Conservation (phyloP, 37 sponge, comb jelly and placozoan species). For the Chondrosia reniformis region DNA sequence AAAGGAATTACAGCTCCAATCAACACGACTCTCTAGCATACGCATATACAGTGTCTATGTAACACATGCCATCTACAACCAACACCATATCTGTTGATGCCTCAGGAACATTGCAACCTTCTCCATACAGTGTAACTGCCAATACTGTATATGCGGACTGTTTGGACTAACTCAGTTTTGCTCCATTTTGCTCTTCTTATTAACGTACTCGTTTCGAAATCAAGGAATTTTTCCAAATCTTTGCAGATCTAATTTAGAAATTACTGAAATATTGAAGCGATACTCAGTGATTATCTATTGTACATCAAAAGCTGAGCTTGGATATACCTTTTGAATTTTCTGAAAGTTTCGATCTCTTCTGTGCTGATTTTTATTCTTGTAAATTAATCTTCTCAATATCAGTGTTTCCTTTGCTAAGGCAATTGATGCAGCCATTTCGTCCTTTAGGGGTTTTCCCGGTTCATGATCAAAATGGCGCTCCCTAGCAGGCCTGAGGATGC, state of each 20-base stretch:
- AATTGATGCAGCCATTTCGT: not conserved
- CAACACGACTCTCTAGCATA: no score
- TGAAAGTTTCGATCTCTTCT: constrained; percentile 67
- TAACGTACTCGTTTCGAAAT: not conserved
- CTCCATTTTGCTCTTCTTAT: not conserved
- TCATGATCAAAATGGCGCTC: constrained; percentile 13
- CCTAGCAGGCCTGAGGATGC: not conserved
- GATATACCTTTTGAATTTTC: constrained; percentile 47
- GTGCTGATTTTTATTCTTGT: constrained; percentile 66
- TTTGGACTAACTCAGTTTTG: not conserved
- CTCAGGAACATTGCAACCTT: no score
- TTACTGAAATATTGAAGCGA: not conserved
- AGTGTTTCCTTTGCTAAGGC: constrained; percentile 33
- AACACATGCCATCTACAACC: no score
- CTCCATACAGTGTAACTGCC: no score
- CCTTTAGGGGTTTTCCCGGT: not conserved
- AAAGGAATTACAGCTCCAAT: no score
- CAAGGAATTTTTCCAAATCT: not conserved
- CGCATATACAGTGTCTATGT: no score
- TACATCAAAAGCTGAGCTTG: no score
- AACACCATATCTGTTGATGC: no score
- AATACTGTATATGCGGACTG: no score
- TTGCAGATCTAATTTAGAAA: not conserved
- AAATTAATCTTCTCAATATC: constrained; percentile 43
- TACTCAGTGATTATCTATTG: not conserved